These are phyloP conservation scores for Neocloeon triangulifer DNA, from an alignment of 1,140 invertebrate genomes.

Conservation along the genomic window DNA sequence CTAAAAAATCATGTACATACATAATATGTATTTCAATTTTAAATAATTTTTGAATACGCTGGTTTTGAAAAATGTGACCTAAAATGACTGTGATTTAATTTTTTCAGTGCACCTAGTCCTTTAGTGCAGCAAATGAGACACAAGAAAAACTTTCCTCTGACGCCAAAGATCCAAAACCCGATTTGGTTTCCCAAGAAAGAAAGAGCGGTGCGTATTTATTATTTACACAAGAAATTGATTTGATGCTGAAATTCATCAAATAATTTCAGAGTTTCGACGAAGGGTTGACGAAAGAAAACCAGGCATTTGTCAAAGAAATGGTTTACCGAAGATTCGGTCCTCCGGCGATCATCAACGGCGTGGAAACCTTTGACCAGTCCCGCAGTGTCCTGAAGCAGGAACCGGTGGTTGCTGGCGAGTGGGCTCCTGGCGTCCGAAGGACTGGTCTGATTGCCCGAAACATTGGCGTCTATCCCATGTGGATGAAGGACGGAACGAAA, in stretches of 20 bases:
- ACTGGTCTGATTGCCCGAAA: conserved; percentile 78
- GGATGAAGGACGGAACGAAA: conserved; percentile 66
- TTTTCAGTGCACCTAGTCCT: too few species aligned
- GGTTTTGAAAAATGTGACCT: too few species aligned
- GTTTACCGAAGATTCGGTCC: conserved; percentile 35
- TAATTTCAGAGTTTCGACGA: conserved; percentile 36
- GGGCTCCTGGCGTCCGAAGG: conserved; percentile 36
- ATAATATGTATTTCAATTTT: too few species aligned
- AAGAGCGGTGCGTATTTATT: conserved; percentile 1
- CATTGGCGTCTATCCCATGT: conserved; percentile 81
- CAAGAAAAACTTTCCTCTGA: too few species aligned
- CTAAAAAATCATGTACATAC: too few species aligned
- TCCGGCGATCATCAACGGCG: conserved; percentile 18
- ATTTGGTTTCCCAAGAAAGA: conserved; percentile 1
- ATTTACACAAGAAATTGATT: too few species aligned
- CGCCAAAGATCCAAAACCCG: neutral
- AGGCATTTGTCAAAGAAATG: conserved; percentile 58
- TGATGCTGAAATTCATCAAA: neutral
- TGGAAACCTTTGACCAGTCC: conserved; percentile 18
- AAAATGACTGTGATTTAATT: too few species aligned
- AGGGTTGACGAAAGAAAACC: conserved; percentile 52
- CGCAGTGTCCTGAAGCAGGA: conserved; percentile 29
- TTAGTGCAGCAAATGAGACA: too few species aligned
- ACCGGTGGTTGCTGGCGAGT: conserved; percentile 26
- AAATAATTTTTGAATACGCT: too few species aligned